Conservation (phyloP, 1,140 invertebrate species). For the Proales similis region DNA sequence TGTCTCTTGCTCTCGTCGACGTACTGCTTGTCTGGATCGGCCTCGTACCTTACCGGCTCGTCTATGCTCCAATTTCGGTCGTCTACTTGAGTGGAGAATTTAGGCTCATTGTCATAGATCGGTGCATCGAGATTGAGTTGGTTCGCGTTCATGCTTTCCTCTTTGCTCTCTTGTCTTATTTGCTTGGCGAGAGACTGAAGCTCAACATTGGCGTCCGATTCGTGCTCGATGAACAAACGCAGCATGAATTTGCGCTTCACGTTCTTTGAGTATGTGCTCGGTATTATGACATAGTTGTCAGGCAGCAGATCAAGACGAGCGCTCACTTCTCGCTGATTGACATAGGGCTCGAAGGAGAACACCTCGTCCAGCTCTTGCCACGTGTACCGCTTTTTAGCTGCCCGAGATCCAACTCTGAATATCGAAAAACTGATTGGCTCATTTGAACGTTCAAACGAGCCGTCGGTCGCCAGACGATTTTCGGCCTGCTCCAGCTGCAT, state of each 20-base stretch:
- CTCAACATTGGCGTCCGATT: no score
- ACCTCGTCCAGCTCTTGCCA: conserved; percentile 8
- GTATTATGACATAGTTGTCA: conserved; percentile 62
- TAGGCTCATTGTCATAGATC: no score
- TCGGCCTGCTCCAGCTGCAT: background rate
- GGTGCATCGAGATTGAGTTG: no score
- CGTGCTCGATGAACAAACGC: conserved; percentile 52
- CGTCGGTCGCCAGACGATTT: background rate
- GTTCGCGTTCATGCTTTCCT: no score
- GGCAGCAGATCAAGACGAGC: conserved; percentile 47
- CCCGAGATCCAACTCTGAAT: background rate
- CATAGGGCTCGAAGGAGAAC: conserved; percentile 46
- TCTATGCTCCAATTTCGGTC: no score
- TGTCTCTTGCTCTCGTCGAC: no score
- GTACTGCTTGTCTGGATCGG: no score
- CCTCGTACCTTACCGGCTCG: no score
- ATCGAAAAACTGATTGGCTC: background rate
- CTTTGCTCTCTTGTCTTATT: no score
- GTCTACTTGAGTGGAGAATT: no score
- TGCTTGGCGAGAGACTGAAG: no score
- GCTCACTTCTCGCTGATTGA: conserved; percentile 50
- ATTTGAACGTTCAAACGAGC: background rate
- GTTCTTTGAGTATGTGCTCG: conserved; percentile 60
- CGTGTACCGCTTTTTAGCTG: conserved; percentile 18
- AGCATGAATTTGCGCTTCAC: conserved; percentile 59